Evolutionary conservation across 2,797 vertebrate species (phyloP).

Genomic region (Eulemur mongoz): DNA sequence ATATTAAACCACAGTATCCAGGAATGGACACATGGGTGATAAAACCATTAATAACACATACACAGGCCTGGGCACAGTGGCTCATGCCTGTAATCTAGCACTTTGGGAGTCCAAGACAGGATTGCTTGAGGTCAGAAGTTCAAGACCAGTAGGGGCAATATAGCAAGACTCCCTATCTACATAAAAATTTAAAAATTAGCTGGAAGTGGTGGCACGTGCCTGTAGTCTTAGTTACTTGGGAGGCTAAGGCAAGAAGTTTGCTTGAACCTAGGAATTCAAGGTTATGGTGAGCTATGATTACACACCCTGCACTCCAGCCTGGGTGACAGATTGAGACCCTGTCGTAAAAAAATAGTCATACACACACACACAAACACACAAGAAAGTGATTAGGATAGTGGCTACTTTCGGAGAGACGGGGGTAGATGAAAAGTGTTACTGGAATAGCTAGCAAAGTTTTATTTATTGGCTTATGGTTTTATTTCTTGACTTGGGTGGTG

Average conservation of each 20-base stretch:
- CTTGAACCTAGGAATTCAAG: background rate
- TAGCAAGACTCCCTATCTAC: background rate
- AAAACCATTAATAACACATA: background rate
- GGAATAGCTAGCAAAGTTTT: background rate
- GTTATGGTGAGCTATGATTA: background rate
- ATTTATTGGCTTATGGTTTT: conserved; percentile 3
- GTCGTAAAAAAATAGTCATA: background rate
- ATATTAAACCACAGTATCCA: background rate
- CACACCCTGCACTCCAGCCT: background rate
- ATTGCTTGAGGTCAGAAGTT: background rate
- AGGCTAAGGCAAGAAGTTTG: background rate
- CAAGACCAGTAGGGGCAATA: background rate
- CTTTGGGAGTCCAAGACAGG: background rate
- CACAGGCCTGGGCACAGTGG: background rate
- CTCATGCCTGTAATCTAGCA: background rate
- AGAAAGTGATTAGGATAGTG: background rate
- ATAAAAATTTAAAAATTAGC: background rate
- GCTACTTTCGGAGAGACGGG: background rate
- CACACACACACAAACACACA: background rate
- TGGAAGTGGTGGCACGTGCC: background rate
- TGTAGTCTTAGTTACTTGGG: background rate
- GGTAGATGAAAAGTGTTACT: background rate
- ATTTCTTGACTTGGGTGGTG: background rate
- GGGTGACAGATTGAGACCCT: background rate
- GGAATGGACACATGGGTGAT: background rate